Percentiles rank a stretch among this genome's conserved stretches.
Evolutionary conservation across 2,113 vertebrate species (phyloP).

Genomic region (Ictidomys tridecemlineatus): DNA sequence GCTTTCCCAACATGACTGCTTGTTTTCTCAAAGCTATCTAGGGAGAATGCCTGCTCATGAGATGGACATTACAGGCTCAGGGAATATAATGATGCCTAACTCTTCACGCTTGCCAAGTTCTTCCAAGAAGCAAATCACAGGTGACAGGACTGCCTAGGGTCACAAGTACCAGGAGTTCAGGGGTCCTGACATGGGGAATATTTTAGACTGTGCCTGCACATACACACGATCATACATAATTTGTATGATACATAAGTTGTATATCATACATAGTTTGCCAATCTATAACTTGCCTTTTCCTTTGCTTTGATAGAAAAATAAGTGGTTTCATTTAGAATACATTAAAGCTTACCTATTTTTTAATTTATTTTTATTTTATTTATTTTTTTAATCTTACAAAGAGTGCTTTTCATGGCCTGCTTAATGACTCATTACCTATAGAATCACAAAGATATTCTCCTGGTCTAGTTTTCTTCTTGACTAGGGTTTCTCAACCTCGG

Average conservation of each 20-base stretch:
- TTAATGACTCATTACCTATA: not conserved
- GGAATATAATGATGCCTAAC: no score
- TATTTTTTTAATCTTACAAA: not conserved
- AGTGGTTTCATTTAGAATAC: not conserved
- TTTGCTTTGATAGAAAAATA: constrained; percentile 1
- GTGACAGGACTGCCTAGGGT: not conserved
- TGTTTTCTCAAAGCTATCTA: not conserved
- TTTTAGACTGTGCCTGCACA: not conserved
- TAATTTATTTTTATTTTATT: no score
- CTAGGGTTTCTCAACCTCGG: not conserved
- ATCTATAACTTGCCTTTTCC: not conserved
- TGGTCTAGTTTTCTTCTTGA: not conserved
- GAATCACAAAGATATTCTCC: not conserved
- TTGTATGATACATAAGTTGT: not conserved
- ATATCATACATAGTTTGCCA: not conserved
- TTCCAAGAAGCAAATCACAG: not conserved
- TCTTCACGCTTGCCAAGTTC: not conserved
- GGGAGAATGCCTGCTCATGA: not conserved
- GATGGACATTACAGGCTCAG: not conserved
- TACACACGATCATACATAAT: not conserved
- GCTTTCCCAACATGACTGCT: not conserved
- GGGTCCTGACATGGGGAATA: not conserved
- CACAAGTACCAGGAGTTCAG: not conserved
- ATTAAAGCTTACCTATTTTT: not conserved
- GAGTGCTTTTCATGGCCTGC: not conserved